phyloP scores from a whole-genome alignment of 1,140 invertebrate species.

The Caenorhabditis latens region DNA sequence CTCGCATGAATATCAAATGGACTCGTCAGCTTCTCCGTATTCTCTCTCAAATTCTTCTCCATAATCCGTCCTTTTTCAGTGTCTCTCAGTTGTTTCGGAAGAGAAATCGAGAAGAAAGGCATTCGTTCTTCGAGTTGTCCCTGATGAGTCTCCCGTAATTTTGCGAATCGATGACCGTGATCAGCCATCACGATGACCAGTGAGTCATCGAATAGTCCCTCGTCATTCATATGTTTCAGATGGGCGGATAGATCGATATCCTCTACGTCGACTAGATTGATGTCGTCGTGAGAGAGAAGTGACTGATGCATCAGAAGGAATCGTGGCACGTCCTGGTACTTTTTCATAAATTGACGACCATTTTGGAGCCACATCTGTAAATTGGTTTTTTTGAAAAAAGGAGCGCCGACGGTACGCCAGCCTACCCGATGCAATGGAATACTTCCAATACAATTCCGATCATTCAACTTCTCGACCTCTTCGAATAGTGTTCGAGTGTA shows the following conservation, averaged over 20 bases:
- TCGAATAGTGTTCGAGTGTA: conserved; percentile 88
- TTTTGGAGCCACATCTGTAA: conserved; percentile 84
- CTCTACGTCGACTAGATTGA: conserved; percentile 84
- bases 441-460: conserved; percentile 84
- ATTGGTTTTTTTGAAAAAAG: no score
- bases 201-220: conserved; percentile 84
- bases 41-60: conserved; percentile 53
- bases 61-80: conserved; percentile 66
- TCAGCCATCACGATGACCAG: conserved; percentile 89
- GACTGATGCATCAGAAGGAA: conserved; percentile 90
- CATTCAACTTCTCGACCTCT: conserved; percentile 79
- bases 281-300: conserved; percentile 89
- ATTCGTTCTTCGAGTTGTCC: conserved; percentile 85
- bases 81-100: conserved; percentile 83
- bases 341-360: conserved; percentile 81
- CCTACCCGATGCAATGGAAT: conserved; percentile 84
- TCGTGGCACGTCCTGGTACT: conserved; percentile 83
- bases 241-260: conserved; percentile 85
- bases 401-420: neutral
- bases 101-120: conserved; percentile 86
- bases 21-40: conserved; percentile 81
- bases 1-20: conserved; percentile 84
- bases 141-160: conserved; percentile 85
- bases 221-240: conserved; percentile 65
- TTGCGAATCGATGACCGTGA: conserved; percentile 86